Percentiles rank a stretch among this genome's conserved stretches.
Evolutionary conservation across 2,888 invertebrate species (phyloP).

Genomic region (Thalpophila matura): DNA sequence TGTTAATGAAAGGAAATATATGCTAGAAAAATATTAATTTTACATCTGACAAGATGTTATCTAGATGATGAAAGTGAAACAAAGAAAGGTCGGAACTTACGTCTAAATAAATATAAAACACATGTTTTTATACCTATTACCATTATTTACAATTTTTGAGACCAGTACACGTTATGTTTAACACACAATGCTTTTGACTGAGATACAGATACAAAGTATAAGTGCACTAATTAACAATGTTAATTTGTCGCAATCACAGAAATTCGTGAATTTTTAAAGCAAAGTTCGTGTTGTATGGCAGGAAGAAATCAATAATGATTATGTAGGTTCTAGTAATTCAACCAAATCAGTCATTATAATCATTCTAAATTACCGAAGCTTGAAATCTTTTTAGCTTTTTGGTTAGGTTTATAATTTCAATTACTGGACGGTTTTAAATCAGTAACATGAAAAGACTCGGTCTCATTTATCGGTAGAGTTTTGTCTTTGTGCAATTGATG

Average conservation of each 20-base stretch:
- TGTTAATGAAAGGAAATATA: conserved; percentile 33
- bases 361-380: neutral
- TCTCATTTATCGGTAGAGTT: conserved; percentile 27
- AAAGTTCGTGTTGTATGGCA: neutral
- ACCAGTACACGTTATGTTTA: conserved; percentile 53
- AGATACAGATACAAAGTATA: conserved; percentile 15
- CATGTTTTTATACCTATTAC: conserved; percentile 60
- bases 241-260: conserved; percentile 5
- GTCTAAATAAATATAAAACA: conserved; percentile 74
- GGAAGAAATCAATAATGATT: neutral
- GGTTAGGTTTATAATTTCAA: neutral
- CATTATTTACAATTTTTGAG: conserved; percentile 67
- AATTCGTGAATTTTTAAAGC: neutral
- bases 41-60: conserved; percentile 25
- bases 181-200: conserved; percentile 32
- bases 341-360: neutral
- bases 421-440: conserved; percentile 25
- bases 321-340: neutral
- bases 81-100: conserved; percentile 62
- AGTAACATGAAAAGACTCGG: conserved; percentile 12
- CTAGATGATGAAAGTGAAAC: conserved; percentile 26
- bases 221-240: neutral
- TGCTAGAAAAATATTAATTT: conserved; percentile 45
- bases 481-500: conserved; percentile 45
- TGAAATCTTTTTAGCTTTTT: neutral